These are phyloP conservation scores for Automeris io DNA, from an alignment of 2,888 invertebrate genomes.

Conservation along the genomic window DNA sequence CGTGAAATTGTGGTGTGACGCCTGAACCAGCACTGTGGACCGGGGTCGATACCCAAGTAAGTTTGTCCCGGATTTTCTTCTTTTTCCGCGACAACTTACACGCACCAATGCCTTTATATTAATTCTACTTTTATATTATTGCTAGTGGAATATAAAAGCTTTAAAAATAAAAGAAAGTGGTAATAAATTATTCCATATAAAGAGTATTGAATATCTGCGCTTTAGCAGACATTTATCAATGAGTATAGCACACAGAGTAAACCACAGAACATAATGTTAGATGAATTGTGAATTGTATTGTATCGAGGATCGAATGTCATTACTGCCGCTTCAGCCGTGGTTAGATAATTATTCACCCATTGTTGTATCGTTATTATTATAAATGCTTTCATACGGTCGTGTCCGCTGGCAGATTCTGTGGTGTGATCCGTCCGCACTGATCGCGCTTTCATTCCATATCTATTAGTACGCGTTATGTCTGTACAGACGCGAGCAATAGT, in stretches of 20 bases:
- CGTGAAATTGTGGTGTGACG: no score
- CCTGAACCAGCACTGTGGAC: no score
- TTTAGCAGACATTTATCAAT: no score
- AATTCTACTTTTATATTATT: no score
- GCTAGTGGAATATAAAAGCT: no score
- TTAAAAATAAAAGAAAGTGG: no score
- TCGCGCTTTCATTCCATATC: slow-evolving; percentile 21
- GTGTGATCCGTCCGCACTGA: slow-evolving; percentile 22
- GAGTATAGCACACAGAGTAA: neutral
- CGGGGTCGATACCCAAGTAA: no score
- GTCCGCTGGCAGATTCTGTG: slow-evolving; percentile 17
- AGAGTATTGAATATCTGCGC: no score
- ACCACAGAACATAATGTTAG: neutral
- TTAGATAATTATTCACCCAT: slow-evolving; percentile 4
- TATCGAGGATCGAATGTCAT: neutral
- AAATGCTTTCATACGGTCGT: slow-evolving; percentile 19
- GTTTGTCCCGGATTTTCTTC: no score
- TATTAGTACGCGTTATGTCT: slow-evolving; percentile 6
- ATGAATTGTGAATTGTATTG: neutral
- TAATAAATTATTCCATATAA: no score
- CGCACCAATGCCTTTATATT: no score
- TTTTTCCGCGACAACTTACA: no score
- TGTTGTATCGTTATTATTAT: slow-evolving; percentile 11
- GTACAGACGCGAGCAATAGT: neutral
- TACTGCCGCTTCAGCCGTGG: neutral